Percentiles rank a stretch among this genome's conserved stretches.
These are phyloP conservation scores for Linepithema humile DNA, from an alignment of 1,140 invertebrate genomes.

Conservation along the genomic window DNA sequence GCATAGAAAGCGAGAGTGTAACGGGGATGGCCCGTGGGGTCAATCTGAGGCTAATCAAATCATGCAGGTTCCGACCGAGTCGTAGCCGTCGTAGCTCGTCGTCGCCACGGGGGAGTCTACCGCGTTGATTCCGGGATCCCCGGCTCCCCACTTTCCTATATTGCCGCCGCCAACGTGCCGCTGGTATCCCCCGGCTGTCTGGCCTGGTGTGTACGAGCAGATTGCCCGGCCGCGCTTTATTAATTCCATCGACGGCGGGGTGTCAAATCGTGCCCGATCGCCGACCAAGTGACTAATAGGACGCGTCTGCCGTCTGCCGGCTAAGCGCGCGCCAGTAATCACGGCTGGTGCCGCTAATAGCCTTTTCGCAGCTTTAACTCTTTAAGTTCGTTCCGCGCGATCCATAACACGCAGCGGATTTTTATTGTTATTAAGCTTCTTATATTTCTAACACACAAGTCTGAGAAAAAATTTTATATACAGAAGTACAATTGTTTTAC, in stretches of 20 bases:
- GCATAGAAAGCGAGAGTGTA: slow-evolving; percentile 55
- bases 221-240: slow-evolving; percentile 81
- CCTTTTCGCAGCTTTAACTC: slow-evolving; percentile 36
- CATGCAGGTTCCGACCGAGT: slow-evolving; percentile 77
- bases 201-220: slow-evolving; percentile 71
- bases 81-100: slow-evolving; percentile 36
- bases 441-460: not conserved
- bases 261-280: slow-evolving; percentile 78
- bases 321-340: slow-evolving; percentile 61
- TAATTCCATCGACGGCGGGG: slow-evolving; percentile 82
- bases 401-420: not conserved
- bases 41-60: slow-evolving; percentile 86
- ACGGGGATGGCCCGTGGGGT: slow-evolving; percentile 77
- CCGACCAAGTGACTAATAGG: slow-evolving; percentile 80
- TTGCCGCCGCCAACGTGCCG: slow-evolving; percentile 54
- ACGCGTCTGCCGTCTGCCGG: slow-evolving; percentile 54
- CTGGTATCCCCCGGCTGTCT: slow-evolving; percentile 9
- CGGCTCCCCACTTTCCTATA: slow-evolving; percentile 69
- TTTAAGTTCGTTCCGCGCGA: slow-evolving; percentile 1
- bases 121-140: slow-evolving; percentile 23
- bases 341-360: slow-evolving; percentile 73
- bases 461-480: not conserved
- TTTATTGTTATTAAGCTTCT: not conserved
- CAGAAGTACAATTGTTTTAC: not conserved
- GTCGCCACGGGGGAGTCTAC: slow-evolving; percentile 53